Conservation (phyloP, 2,888 invertebrate genomes). For the Erebia epiphron region DNA sequence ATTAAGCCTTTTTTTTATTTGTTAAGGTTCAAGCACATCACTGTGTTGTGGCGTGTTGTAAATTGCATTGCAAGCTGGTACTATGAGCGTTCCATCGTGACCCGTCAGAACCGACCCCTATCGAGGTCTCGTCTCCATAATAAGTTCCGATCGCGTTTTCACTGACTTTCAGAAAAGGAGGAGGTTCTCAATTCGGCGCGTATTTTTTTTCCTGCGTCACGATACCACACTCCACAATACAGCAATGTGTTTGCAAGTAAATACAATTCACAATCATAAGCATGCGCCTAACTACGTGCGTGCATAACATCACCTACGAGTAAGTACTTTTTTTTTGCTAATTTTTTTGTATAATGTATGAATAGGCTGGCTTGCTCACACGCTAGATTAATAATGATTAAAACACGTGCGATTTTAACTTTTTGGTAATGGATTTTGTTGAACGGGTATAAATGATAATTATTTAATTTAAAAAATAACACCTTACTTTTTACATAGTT, state of each 20-base stretch:
- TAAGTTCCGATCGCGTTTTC: not conserved
- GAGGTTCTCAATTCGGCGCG: too few relatives aligned
- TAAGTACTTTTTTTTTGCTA: conserved; percentile 33
- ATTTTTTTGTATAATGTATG: conserved; percentile 20
- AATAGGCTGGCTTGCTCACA: conserved; percentile 21
- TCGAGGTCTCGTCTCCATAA: not conserved
- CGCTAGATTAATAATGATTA: conserved; percentile 3
- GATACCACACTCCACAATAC: not conserved
- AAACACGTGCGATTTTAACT: not conserved
- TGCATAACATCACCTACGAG: conserved; percentile 12
- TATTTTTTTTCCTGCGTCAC: not conserved
- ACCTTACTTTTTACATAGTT: too few relatives aligned
- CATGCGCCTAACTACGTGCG: conserved; percentile 21
- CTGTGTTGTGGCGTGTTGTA: not conserved
- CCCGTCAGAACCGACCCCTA: not conserved
- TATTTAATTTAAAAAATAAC: not conserved
- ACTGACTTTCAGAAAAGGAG: too few relatives aligned
- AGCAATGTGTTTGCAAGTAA: not conserved
- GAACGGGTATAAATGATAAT: not conserved
- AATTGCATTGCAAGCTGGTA: not conserved
- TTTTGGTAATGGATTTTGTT: conserved; percentile 7
- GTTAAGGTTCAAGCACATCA: not conserved
- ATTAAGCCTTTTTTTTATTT: conserved; percentile 46
- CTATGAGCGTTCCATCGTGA: not conserved
- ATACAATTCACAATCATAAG: conserved; percentile 14